phyloP scores from a whole-genome alignment of 1,140 invertebrate species.

The Tetramorium alpestre region DNA sequence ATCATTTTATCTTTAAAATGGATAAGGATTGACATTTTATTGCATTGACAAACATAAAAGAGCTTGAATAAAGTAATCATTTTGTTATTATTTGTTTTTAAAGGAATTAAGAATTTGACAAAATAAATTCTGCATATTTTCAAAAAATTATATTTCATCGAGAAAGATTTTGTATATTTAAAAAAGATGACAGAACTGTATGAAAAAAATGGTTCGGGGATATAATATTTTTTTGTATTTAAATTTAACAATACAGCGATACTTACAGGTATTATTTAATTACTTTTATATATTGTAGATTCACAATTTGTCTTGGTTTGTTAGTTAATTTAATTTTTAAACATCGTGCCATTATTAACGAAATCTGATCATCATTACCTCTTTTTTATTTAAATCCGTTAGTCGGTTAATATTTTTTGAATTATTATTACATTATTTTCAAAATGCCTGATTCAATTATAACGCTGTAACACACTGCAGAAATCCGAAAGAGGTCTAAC shows the following conservation, averaged over 20 bases:
- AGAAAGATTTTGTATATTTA: neutral
- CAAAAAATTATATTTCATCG: neutral
- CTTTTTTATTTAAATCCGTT: neutral
- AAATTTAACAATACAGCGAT: neutral
- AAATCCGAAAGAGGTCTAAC: slow-evolving; percentile 21
- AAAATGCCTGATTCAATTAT: neutral
- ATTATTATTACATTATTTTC: neutral
- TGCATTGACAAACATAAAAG: neutral
- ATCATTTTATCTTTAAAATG: neutral
- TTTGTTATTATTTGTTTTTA: neutral
- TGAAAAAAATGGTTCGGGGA: neutral
- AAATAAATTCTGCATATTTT: neutral
- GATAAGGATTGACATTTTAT: neutral
- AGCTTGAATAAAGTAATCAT: neutral
- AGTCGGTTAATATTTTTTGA: neutral
- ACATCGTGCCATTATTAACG: neutral
- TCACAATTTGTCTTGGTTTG: neutral
- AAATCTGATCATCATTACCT: too few species aligned
- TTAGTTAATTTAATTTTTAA: neutral
- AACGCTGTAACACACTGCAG: neutral
- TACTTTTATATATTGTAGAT: neutral
- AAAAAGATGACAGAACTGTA: neutral
- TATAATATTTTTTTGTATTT: neutral
- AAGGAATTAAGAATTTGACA: neutral
- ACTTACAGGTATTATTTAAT: neutral